Evolutionary conservation across 2,888 invertebrate genomes (phyloP).

Genomic region (Hanleya hanleyi): DNA sequence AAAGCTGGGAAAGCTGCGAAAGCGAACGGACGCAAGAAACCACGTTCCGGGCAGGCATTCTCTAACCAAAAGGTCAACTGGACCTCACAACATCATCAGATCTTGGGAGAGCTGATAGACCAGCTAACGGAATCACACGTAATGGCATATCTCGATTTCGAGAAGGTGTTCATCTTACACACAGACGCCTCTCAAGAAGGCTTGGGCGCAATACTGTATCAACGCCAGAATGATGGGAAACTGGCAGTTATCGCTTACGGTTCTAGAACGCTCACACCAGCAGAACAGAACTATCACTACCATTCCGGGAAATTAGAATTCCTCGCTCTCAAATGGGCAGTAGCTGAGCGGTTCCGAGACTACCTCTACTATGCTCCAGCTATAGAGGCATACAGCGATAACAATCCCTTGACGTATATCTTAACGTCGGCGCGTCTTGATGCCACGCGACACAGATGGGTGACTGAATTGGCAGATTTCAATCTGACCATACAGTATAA

Average conservation of each 20-base stretch:
- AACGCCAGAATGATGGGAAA: conserved; percentile 14
- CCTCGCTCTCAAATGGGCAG: conserved; percentile 26
- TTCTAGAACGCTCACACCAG: conserved; percentile 17
- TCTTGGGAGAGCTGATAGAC: conserved; percentile 1
- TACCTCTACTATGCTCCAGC: conserved; percentile 23
- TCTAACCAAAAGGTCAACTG: background rate
- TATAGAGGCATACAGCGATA: conserved; percentile 16
- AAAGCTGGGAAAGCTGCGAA: background rate
- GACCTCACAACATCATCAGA: conserved; percentile 15
- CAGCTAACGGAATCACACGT: background rate
- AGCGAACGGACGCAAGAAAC: background rate
- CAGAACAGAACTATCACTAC: conserved; percentile 6
- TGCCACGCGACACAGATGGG: conserved; percentile 11
- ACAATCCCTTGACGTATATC: conserved; percentile 18
- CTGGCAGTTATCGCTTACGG: conserved; percentile 17
- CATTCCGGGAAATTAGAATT: conserved; percentile 25
- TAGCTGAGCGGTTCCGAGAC: conserved; percentile 23
- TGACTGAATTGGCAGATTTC: conserved; percentile 17
- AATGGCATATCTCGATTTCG: conserved; percentile 12
- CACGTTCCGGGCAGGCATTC: background rate
- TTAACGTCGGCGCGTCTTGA: conserved; percentile 18
- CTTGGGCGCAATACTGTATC: conserved; percentile 18
- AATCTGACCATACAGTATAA: conserved; percentile 16
- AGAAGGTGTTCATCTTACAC: conserved; percentile 10
- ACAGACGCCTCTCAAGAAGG: conserved; percentile 21